phyloP scores from a whole-genome alignment of 2,797 vertebrate genomes.

The Aselliscus stoliczkanus region DNA sequence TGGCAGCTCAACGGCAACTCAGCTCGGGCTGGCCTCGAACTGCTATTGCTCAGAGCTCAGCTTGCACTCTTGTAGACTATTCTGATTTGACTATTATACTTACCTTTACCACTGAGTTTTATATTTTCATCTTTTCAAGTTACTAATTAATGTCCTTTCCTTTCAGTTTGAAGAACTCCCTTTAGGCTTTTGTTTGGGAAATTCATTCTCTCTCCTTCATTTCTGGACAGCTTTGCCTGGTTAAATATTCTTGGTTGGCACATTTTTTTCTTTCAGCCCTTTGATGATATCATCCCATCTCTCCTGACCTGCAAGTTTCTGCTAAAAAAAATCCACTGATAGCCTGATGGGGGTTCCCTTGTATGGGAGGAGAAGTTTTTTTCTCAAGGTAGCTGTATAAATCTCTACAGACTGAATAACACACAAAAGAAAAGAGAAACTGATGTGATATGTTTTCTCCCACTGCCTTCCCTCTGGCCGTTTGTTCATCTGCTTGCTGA shows the following conservation, averaged over 20 bases:
- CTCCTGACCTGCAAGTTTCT: not conserved
- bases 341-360: not conserved
- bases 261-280: not conserved
- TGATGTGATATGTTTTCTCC: not conserved
- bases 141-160: not conserved
- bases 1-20: too few relatives aligned
- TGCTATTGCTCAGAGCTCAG: too few relatives aligned
- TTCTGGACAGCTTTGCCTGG: not conserved
- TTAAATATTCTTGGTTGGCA: not conserved
- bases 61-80: too few relatives aligned
- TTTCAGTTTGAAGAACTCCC: not conserved
- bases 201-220: not conserved
- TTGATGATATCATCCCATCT: not conserved
- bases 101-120: not conserved
- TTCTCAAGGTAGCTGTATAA: not conserved
- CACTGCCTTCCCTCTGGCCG: not conserved
- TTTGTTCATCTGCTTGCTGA: not conserved
- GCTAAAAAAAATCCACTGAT: not conserved
- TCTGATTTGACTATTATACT: not conserved
- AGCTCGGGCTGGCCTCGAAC: too few relatives aligned
- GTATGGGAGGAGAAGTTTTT: not conserved
- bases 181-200: not conserved
- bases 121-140: not conserved
- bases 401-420: not conserved
- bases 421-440: not conserved